A percentile compares a stretch with the other conserved stretches of the same genome.
These are phyloP conservation scores for Odontocolon sp. DNA, from an alignment of 2,888 invertebrate species.

Conservation along the genomic window DNA sequence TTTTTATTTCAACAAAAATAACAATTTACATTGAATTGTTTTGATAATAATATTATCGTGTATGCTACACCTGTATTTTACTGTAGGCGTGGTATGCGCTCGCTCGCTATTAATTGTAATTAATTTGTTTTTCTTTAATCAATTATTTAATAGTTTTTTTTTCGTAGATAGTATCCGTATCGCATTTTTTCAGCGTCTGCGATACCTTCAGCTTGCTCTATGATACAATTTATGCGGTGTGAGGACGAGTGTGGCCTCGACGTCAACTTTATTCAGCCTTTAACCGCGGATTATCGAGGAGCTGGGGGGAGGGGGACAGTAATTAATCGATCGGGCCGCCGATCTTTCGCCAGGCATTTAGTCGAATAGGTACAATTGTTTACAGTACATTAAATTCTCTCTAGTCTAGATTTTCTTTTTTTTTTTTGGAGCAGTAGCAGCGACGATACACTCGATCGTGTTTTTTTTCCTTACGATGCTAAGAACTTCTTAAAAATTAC, in stretches of 20 bases:
- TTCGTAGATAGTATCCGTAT: slow-evolving; percentile 56
- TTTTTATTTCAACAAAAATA: slow-evolving; percentile 82
- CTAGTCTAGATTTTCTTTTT: slow-evolving; percentile 65
- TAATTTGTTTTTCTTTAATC: slow-evolving; percentile 60
- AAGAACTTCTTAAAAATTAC: slow-evolving; percentile 61
- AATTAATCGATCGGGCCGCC: slow-evolving; percentile 61
- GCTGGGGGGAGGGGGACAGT: slow-evolving; percentile 39
- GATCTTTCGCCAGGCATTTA: slow-evolving; percentile 56
- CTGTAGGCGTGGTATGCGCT: slow-evolving; percentile 78
- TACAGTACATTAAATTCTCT: slow-evolving; percentile 68
- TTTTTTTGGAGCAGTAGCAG: slow-evolving; percentile 63
- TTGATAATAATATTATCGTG: slow-evolving; percentile 79
- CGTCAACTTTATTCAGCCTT: slow-evolving; percentile 70
- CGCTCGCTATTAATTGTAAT: slow-evolving; percentile 77
- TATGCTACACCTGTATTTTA: slow-evolving; percentile 76
- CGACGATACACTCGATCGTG: slow-evolving; percentile 58
- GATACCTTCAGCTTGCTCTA: slow-evolving; percentile 51
- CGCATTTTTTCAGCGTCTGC: slow-evolving; percentile 58
- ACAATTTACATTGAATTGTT: slow-evolving; percentile 81
- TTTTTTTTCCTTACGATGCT: slow-evolving; percentile 57
- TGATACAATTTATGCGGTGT: slow-evolving; percentile 64
- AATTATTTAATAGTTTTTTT: slow-evolving; percentile 58
- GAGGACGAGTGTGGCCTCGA: slow-evolving; percentile 70
- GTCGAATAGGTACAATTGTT: slow-evolving; percentile 74
- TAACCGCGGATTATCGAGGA: slow-evolving; percentile 57